These are phyloP conservation scores for Eurystomus glaucurus DNA, from an alignment of 2,797 vertebrate species.

Conservation along the genomic window DNA sequence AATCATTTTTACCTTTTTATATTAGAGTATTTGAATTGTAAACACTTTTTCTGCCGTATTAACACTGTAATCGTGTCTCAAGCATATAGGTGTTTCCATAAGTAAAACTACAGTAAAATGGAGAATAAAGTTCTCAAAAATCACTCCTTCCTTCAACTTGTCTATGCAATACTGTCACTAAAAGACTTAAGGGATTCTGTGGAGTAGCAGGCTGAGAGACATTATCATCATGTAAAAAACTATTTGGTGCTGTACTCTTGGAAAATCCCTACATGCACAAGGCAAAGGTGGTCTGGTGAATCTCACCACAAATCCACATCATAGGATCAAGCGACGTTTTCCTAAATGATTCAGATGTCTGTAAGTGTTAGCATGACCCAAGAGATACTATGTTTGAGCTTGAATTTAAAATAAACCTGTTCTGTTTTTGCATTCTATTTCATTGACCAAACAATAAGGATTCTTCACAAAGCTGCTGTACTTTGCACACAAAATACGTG, in stretches of 20 bases:
- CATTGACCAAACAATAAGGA: not conserved
- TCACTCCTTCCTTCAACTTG: not conserved
- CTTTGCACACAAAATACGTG: not conserved
- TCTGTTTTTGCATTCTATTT: conserved; percentile 39
- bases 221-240: not conserved
- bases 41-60: not conserved
- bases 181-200: not conserved
- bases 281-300: not conserved
- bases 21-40: conserved; percentile 27
- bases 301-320: not conserved
- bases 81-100: not conserved
- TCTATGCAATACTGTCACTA: not conserved
- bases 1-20: conserved; percentile 63
- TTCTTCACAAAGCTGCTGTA: not conserved
- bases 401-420: conserved; percentile 50
- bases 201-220: not conserved
- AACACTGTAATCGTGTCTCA: not conserved
- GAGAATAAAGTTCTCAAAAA: conserved; percentile 19
- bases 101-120: not conserved
- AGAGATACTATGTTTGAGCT: conserved; percentile 9
- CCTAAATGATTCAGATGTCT: not conserved
- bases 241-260: conserved; percentile 3
- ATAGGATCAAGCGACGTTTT: not conserved
- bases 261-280: not conserved
- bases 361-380: accelerated